These are phyloP conservation scores for Cerceris ruficornis DNA, from an alignment of 2,888 invertebrate species.

Conservation along the genomic window DNA sequence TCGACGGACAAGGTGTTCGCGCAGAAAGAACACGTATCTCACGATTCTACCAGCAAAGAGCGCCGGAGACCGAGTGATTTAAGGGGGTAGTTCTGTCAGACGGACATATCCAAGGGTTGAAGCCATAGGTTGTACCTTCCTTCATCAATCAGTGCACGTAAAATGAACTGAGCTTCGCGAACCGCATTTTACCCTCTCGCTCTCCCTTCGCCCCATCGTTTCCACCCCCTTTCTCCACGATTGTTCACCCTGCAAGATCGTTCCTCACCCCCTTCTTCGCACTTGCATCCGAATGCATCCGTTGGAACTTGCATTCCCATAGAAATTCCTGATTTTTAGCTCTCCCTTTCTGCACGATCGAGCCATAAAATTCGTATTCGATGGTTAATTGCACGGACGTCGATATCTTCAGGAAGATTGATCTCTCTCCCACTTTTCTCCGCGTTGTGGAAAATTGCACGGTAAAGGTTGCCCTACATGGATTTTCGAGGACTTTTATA, in stretches of 20 bases:
- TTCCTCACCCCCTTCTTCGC: not conserved
- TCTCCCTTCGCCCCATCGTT: not conserved
- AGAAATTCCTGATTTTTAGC: conserved; percentile 35
- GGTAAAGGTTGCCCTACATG: not conserved
- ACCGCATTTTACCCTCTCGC: conserved; percentile 31
- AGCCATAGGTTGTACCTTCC: conserved; percentile 60
- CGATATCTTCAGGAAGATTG: conserved; percentile 17
- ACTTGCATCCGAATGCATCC: conserved; percentile 1
- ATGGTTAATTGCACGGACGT: conserved; percentile 41
- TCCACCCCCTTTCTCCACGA: conserved; percentile 3
- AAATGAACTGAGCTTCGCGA: conserved; percentile 42
- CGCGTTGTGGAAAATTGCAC: not conserved
- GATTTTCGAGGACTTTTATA: not conserved
- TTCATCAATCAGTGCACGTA: conserved; percentile 66
- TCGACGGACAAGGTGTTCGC: not conserved
- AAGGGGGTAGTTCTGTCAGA: conserved; percentile 32
- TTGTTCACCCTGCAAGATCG: not conserved
- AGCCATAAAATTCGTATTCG: conserved; percentile 45
- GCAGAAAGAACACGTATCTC: conserved; percentile 19
- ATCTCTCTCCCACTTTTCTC: not conserved
- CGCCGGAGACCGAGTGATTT: conserved; percentile 28
- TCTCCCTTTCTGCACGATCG: conserved; percentile 22
- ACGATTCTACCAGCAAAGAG: conserved; percentile 16
- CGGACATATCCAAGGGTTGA: conserved; percentile 43
- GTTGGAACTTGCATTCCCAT: conserved; percentile 21